Base-by-base conservation (phyloP, 2,888 invertebrate genomes). In the Andrena flavipes region DNA sequence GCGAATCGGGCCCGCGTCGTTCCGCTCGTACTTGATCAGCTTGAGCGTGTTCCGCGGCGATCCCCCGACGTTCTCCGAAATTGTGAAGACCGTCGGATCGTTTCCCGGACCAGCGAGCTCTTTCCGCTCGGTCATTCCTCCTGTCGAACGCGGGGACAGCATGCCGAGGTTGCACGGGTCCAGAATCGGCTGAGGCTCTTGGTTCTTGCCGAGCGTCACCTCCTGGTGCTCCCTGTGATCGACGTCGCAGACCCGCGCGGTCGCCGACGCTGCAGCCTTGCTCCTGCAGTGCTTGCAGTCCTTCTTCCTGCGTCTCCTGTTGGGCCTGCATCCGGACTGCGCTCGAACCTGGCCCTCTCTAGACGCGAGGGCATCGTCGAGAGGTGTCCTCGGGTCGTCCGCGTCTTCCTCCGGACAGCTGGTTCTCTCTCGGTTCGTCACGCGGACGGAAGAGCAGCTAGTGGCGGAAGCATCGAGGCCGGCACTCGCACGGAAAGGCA, bases 211-310 rank as follows among this genome's bases (percentile, higher is more conserved):
- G 7, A 65, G 20, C 13, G 78, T 68, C 8, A 42, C 59, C 69
- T 70, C 59, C 54, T 29, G 76, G 7, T 33, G 54, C 8, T 78
- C 84, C 33, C 23, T 33, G 20, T 59, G 60, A 1, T 35, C 67
- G 33, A 7, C 10, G n/a, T 68, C 49, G 8, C 30, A 54, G 4
- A 77, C 71, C 5, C 59, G 60, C 1, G 64, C 56, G 29, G 33
- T 54, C 26, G 0, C 8, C 10, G 16, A 42, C 3, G 65, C 72
- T 8, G 13, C 67, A 6, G 62, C 49, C 62, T 88, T 89, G 65
- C 69, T 87, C 49, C 87, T 91, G 79, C 93, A 93, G 63, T 93
- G 92, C 68, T 93, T 94, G 82, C 93, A 93, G 76, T 93, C 93
- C 78, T 92, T 93, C 76, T 93, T 94, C 65, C 89, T 85, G 8